Evolutionary conservation across 53 echinoderm and acorn worm genomes (phyloP).

Genomic region (Paracentrotus lividus): DNA sequence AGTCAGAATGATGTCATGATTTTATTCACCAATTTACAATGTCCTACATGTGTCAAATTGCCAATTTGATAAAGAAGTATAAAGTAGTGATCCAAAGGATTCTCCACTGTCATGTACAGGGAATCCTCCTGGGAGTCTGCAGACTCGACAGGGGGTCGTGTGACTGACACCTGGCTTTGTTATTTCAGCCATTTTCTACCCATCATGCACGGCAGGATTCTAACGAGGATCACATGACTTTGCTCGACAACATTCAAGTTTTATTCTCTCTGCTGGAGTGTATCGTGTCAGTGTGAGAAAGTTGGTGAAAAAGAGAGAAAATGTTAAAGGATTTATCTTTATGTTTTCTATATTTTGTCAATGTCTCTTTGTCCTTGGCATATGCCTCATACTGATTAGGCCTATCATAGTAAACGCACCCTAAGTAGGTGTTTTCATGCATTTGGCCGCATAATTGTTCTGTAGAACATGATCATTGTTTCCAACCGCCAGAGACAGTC

Average conservation of each 20-base stretch:
- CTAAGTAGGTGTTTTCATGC: background rate
- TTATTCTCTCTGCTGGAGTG: constrained; percentile 22
- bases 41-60: background rate
- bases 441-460: background rate
- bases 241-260: constrained; percentile 14
- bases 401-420: too few relatives aligned
- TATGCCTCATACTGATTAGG: background rate
- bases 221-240: constrained; percentile 57
- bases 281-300: constrained; percentile 31
- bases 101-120: background rate
- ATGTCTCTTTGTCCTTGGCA: background rate
- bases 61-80: constrained; percentile 1
- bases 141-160: constrained; percentile 29
- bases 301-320: background rate
- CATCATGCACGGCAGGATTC: constrained; percentile 61
- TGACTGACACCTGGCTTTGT: constrained; percentile 70
- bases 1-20: background rate
- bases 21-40: background rate
- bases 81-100: background rate
- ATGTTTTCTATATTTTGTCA: background rate
- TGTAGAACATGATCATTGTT: background rate
- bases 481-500: background rate
- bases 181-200: constrained; percentile 71
- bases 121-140: constrained; percentile 50
- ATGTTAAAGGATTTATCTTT: background rate